A percentile compares a stretch with the other conserved stretches of the same genome.
Conservation (phyloP, 2,797 vertebrate species). For the Sebastes kiyomatsui region DNA sequence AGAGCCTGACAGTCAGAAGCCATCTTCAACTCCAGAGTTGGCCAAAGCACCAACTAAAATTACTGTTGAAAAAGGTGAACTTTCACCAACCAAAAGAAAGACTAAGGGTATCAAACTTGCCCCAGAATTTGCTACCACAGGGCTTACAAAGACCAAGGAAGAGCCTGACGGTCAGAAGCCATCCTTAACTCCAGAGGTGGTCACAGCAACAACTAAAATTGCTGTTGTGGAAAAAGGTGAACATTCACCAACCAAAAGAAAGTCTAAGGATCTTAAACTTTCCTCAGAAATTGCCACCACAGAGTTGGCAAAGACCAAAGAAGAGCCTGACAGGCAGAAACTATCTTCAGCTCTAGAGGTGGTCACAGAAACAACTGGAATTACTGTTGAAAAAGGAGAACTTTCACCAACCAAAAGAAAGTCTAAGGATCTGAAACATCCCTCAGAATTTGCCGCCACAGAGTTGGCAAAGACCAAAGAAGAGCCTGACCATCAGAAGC, state of each 20-base stretch:
- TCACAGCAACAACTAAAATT: fast-evolving
- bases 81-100: too few species aligned
- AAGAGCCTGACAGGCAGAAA: fast-evolving
- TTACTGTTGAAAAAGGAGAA: too few species aligned
- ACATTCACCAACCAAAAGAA: too few species aligned
- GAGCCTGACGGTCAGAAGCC: fast-evolving
- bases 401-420: too few species aligned
- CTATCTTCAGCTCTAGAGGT: fast-evolving
- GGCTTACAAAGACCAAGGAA: fast-evolving
- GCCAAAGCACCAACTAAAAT: fast-evolving
- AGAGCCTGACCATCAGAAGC: too few species aligned
- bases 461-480: too few species aligned
- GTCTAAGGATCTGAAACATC: too few species aligned
- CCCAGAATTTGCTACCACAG: fast-evolving
- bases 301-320: fast-evolving
- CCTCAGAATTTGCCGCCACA: too few species aligned
- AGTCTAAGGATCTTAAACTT: fast-evolving
- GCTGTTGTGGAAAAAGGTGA: fast-evolving
- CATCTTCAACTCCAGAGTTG: too few species aligned
- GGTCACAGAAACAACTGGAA: fast-evolving
- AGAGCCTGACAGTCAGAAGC: fast-evolving
- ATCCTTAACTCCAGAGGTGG: fast-evolving
- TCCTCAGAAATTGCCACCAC: fast-evolving
- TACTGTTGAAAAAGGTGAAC: too few species aligned
- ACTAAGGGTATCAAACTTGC: fast-evolving